Conservation (phyloP, 2,888 invertebrate species). For the Philaethria dido region DNA sequence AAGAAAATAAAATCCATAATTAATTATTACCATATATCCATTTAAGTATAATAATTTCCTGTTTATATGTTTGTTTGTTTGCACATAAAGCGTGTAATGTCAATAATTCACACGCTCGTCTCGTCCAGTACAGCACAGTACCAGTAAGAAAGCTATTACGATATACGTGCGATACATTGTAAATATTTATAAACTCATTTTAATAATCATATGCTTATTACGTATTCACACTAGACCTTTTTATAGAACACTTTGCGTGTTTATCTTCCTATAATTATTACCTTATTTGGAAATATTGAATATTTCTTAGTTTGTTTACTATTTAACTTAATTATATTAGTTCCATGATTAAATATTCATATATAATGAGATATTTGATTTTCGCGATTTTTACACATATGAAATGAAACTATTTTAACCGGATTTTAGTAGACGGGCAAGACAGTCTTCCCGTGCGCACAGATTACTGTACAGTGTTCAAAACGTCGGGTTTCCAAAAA, state of each 20-base stretch:
- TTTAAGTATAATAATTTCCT: background rate
- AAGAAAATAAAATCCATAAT: background rate
- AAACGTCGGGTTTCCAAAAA: too few species aligned
- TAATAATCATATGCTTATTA: constrained; percentile 22
- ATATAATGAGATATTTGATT: too few species aligned
- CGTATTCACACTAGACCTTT: constrained; percentile 15
- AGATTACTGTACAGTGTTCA: too few species aligned
- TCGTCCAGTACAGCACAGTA: constrained; percentile 2
- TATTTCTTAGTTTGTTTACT: background rate
- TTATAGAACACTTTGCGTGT: constrained; percentile 23
- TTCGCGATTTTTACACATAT: too few species aligned
- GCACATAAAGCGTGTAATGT: background rate
- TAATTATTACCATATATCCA: background rate
- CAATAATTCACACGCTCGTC: constrained; percentile 14
- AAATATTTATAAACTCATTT: constrained; percentile 33
- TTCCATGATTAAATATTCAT: too few species aligned
- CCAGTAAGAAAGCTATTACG: constrained; percentile 26
- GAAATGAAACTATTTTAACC: too few species aligned
- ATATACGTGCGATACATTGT: constrained; percentile 6
- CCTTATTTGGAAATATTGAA: constrained; percentile 8
- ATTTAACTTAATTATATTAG: too few species aligned
- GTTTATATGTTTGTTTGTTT: constrained; percentile 7
- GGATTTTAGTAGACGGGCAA: too few species aligned
- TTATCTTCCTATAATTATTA: background rate
- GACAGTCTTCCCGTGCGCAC: too few species aligned